Evolutionary conservation across 2,113 vertebrate species (phyloP).

Genomic region (Jaculus jaculus): DNA sequence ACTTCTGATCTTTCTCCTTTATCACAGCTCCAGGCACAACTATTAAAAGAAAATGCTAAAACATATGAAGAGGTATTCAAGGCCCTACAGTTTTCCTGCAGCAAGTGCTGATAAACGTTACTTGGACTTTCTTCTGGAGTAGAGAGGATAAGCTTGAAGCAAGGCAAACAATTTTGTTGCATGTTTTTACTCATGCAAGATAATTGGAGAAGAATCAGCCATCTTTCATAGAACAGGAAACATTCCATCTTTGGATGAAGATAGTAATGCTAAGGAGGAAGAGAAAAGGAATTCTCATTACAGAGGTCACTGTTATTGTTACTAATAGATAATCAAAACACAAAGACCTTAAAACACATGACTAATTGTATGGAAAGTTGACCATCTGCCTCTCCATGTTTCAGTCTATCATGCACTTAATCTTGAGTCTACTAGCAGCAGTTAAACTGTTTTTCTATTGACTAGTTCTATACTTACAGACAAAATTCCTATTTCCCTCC

Average conservation of each 20-base stretch:
- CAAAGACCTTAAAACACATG: neutral
- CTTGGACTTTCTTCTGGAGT: neutral
- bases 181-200: neutral
- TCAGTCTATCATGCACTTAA: neutral
- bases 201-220: neutral
- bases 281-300: neutral
- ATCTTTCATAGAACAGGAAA: neutral
- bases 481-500: no score
- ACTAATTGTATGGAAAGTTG: neutral
- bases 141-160: neutral
- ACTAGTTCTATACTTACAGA: no score
- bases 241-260: neutral
- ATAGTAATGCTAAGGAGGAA: neutral
- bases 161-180: neutral
- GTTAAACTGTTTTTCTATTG: no score
- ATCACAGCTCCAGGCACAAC: neutral
- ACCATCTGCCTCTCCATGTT: neutral
- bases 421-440: neutral
- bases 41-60: neutral
- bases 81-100: neutral
- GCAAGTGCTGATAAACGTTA: neutral
- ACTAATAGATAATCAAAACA: neutral
- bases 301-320: neutral
- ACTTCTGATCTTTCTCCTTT: neutral
- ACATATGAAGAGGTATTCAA: neutral